phyloP scores from a whole-genome alignment of 1,140 invertebrate genomes.

The Samia ricini region DNA sequence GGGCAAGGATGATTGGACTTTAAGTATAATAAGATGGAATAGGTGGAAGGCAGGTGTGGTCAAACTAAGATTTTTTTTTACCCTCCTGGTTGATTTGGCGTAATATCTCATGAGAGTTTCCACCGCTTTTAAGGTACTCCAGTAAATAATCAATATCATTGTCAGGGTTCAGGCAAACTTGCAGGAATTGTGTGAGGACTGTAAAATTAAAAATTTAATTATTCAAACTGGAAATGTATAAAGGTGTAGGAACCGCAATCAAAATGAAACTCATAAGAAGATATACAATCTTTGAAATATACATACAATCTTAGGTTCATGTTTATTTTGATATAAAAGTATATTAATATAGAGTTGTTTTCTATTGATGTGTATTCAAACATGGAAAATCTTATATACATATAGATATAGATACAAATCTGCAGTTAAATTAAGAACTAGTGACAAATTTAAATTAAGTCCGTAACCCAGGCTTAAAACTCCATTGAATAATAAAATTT shows the following conservation, averaged over 20 bases:
- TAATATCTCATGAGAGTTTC: constrained; percentile 82
- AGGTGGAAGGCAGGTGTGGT: constrained; percentile 79
- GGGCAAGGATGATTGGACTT: constrained; percentile 80
- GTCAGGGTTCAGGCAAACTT: constrained; percentile 69
- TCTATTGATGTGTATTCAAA: no score
- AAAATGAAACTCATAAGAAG: not conserved
- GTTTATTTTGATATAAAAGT: no score
- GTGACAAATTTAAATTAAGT: no score
- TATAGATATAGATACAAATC: no score
- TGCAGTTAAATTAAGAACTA: no score
- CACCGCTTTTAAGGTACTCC: constrained; percentile 82
- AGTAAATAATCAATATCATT: constrained; percentile 76
- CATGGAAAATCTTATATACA: no score
- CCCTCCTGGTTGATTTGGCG: constrained; percentile 78
- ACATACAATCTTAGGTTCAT: no score
- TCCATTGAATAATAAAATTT: no score
- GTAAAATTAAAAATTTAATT: constrained; percentile 35
- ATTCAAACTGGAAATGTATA: not conserved
- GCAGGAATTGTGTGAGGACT: constrained; percentile 78
- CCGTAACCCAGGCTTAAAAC: no score
- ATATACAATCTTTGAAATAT: no score
- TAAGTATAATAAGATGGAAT: constrained; percentile 81
- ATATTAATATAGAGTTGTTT: no score
- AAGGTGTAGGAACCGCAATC: not conserved
- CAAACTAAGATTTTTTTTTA: constrained; percentile 77